Evolutionary conservation across 2,888 invertebrate species (phyloP).

Genomic region (Holacanthella duospinosa): DNA sequence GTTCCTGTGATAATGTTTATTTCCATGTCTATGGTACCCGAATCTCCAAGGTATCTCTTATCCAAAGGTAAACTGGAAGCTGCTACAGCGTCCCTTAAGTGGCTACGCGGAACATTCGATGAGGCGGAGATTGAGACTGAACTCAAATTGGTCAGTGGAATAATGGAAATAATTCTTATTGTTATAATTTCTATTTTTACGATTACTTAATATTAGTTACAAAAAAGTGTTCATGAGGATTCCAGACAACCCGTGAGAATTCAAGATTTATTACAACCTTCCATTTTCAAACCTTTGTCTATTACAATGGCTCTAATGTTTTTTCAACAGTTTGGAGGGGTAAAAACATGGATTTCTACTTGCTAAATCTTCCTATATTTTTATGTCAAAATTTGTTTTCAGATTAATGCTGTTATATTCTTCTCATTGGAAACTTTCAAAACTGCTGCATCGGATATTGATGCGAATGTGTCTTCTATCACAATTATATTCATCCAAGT

Average conservation of each 20-base stretch:
- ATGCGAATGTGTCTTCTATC: slow-evolving; percentile 50
- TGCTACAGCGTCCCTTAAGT: slow-evolving; percentile 58
- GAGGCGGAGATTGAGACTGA: slow-evolving; percentile 31
- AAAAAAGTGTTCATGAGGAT: too few species aligned
- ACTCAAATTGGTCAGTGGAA: slow-evolving; percentile 18
- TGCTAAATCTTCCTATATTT: background rate
- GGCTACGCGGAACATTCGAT: slow-evolving; percentile 55
- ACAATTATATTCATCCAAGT: slow-evolving; percentile 46
- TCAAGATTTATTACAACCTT: slow-evolving; percentile 21
- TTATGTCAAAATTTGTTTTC: too few species aligned
- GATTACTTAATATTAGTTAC: background rate
- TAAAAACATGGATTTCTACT: slow-evolving; percentile 39
- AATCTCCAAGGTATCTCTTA: slow-evolving; percentile 55
- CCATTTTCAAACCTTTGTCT: slow-evolving; percentile 49
- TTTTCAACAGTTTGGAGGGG: slow-evolving; percentile 72
- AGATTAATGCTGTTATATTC: slow-evolving; percentile 65
- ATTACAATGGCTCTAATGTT: slow-evolving; percentile 69
- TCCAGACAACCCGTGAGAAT: slow-evolving; percentile 6
- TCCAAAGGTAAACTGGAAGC: slow-evolving; percentile 48
- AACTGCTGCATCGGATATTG: slow-evolving; percentile 52
- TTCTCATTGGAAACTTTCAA: slow-evolving; percentile 62
- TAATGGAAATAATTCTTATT: background rate
- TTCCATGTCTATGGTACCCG: slow-evolving; percentile 74
- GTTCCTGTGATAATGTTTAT: slow-evolving; percentile 60
- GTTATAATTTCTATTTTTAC: background rate